Evolutionary conservation across 2,888 invertebrate genomes (phyloP), one percentile per base, ranked within the genome.

Genomic region (Prosopocoilus inquinatus): DNA sequence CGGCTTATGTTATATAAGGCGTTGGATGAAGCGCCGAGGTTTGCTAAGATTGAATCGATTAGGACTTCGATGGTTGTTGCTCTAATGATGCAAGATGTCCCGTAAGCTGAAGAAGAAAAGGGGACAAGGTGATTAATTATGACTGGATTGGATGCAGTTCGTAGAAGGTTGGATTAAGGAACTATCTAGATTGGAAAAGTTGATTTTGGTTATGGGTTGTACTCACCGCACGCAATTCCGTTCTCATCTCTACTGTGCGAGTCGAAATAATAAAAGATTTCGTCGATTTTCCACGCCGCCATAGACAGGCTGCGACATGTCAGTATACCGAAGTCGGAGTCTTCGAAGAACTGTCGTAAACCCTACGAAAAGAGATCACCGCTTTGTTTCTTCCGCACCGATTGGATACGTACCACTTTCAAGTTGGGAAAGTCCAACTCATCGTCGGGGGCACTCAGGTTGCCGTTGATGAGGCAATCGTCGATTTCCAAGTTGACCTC

Each of bases 231-330:
- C 0, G 58, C 41, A 11, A 75, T 62, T 67, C 87, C 87, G 13
- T 80, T 76, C 9, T 82, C 81, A 60, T 84, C 81, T 50, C 84
- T 82, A 0, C 80, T 80, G 13, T 83, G 82, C 0, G 86, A 83
- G 62, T 87, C 85, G 47, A 83, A 85, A 66, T 82, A 77, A 55
- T 74, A 79, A 45, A 76, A 77, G 2, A 77, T 67, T 0, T 79
- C 78, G 1, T 79, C 73, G 1, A 76, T 72, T 51, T 74, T 78
- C 84, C 84, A 86, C 2, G 87, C 73, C 0, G 81, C 84, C 0
- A 81, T 70, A 0, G 86, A 82, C 0, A 77, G 77, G 0, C 81
- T 81, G 3, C 84, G 77, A 0, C 82, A 80, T 0, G 83, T 85
- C 28, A 87, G 69, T 3, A 87, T 79, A 0, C 81, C 85, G 32